Conservation (phyloP, 2,888 invertebrate species). For the Hybos culiciformis region DNA sequence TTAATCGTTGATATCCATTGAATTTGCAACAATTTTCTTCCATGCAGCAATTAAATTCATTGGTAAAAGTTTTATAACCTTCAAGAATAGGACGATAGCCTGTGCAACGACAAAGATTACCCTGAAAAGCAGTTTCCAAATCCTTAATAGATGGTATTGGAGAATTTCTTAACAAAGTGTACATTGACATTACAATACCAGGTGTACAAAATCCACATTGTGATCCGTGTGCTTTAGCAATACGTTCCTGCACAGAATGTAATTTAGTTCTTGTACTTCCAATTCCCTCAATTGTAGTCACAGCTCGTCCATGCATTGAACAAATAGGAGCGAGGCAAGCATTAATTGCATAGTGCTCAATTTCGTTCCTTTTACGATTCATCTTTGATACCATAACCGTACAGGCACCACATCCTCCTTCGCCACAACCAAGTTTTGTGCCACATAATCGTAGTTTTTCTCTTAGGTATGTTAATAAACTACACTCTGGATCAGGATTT, state of each 20-base stretch:
- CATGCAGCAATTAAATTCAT: slow-evolving; percentile 49
- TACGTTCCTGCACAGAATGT: slow-evolving; percentile 76
- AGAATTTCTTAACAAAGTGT: slow-evolving; percentile 63
- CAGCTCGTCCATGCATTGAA: slow-evolving; percentile 72
- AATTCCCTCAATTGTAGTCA: slow-evolving; percentile 89
- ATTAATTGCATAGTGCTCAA: slow-evolving; percentile 65
- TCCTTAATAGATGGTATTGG: slow-evolving; percentile 59
- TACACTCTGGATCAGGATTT: slow-evolving; percentile 69
- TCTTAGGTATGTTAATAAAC: slow-evolving; percentile 68
- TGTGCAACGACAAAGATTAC: slow-evolving; percentile 80
- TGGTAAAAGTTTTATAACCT: slow-evolving; percentile 72
- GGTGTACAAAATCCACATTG: slow-evolving; percentile 95
- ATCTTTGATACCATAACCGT: slow-evolving; percentile 82
- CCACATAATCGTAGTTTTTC: slow-evolving; percentile 67
- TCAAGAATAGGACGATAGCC: slow-evolving; percentile 90
- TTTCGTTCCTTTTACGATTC: slow-evolving; percentile 40
- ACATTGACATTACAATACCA: slow-evolving; percentile 97
- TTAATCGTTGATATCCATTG: slow-evolving; percentile 11
- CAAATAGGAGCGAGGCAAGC: slow-evolving; percentile 82
- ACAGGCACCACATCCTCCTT: slow-evolving; percentile 91
- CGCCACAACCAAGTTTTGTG: slow-evolving; percentile 84
- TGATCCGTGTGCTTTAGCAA: slow-evolving; percentile 83
- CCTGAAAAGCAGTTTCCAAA: slow-evolving; percentile 69
- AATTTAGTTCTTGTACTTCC: slow-evolving; percentile 64
- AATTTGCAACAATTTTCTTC: slow-evolving; percentile 54